A percentile compares a stretch with the other conserved stretches of the same genome.
Evolutionary conservation across 2,888 invertebrate species (phyloP).

Genomic region (Parnassius orleans): DNA sequence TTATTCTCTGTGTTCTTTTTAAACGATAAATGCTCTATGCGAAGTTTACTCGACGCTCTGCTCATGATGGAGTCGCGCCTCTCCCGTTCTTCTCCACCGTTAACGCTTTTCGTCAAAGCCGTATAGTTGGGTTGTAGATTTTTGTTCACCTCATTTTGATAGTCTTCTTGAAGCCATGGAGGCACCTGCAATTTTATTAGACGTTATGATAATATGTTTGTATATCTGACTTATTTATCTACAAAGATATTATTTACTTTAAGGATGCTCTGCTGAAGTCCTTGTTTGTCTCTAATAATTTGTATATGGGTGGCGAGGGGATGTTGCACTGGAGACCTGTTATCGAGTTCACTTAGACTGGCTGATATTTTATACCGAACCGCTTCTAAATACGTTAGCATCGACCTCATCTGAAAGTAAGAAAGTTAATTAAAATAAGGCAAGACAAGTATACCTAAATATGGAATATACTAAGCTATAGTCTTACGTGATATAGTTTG

Average conservation of each 20-base stretch:
- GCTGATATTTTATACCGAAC: constrained; percentile 93
- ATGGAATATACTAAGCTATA: background rate
- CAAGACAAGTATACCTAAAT: too few relatives aligned
- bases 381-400: constrained; percentile 95
- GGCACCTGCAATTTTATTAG: constrained; percentile 80
- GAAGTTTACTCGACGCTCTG: constrained; percentile 67
- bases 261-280: constrained; percentile 90
- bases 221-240: background rate
- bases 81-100: constrained; percentile 63
- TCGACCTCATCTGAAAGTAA: constrained; percentile 90
- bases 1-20: constrained; percentile 55
- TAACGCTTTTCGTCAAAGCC: constrained; percentile 63
- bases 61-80: constrained; percentile 73
- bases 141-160: constrained; percentile 74
- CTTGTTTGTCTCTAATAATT: constrained; percentile 93
- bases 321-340: constrained; percentile 87
- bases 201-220: background rate
- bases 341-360: constrained; percentile 90
- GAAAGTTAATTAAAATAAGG: background rate
- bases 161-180: constrained; percentile 87
- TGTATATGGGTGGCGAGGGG: constrained; percentile 93
- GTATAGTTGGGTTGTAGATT: constrained; percentile 72
- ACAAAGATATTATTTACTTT: constrained; percentile 76
- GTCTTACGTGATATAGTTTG: constrained; percentile 92
- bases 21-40: constrained; percentile 71